Base-by-base conservation (phyloP, 2,888 invertebrate species). In the Thereva nobilitata region DNA sequence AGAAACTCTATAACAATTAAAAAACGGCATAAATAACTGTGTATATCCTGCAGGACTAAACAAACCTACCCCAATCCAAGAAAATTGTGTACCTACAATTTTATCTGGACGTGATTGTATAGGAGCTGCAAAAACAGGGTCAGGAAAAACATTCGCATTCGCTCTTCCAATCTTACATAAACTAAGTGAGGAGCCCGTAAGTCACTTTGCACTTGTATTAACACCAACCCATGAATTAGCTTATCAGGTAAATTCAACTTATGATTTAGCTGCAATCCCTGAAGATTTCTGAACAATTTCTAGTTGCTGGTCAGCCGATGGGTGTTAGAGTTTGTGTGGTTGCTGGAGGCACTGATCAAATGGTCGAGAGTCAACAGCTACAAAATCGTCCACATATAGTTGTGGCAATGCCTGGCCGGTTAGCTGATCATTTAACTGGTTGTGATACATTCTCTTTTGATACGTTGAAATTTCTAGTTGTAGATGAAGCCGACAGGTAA, bases 141-240 rank as follows among this genome's bases (percentile, higher is more conserved):
- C 96, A 66, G 98, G 98, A 2, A 99, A 99, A 84, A 99, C 99
- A 0, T 88, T 98, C 75, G 96, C 98, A 0, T 99, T 99, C 85
- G 97, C 95, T 0, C 79, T 98, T 64, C 97, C 97, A 0, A 94
- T 98, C 74, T 79, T 98, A 53, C 95, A 97, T 78, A 88, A 89
- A 76, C 83, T 98, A 38, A 92, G 92, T 67, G 91, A 95, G 76
- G 97, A 99, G 80, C 97, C 97, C 0, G 95, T 92, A 79, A 97
- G 97, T 65, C 95, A 98, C 77, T 99, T 91, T 85, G 96, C 97
- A 2, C 83, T 99, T 38, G 84, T 99, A 34, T 82, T 99, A 8
- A 97, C 98, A 9, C 98, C 99, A 2, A 99, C 98, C 0, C 89
- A 96, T 77, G 95, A 95, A 79, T 79, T 95, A 69, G 94, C 95